Conservation (phyloP, 1,140 invertebrate genomes). For the Geopemphigus sp. region DNA sequence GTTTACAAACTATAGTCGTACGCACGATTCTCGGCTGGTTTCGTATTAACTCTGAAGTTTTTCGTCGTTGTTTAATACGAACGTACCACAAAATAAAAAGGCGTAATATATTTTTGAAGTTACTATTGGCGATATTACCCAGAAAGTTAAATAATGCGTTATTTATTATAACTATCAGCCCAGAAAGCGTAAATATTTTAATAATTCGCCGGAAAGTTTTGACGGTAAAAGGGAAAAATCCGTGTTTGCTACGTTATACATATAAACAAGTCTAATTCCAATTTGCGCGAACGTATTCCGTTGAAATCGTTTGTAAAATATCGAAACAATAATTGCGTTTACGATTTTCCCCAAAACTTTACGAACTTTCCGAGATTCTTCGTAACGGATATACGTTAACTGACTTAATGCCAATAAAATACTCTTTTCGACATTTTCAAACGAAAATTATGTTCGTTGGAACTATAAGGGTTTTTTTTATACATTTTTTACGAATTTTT, state of each 20-base stretch:
- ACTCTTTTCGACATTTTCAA: neutral
- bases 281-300: neutral
- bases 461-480: neutral
- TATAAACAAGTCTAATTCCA: neutral
- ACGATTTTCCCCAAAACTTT: neutral
- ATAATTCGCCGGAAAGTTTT: neutral
- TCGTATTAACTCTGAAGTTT: neutral
- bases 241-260: neutral
- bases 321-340: constrained; percentile 8
- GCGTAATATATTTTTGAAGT: neutral
- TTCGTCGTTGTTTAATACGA: neutral
- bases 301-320: neutral
- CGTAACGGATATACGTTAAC: neutral
- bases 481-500: neutral
- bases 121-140: neutral
- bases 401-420: neutral
- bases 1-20: too few relatives aligned
- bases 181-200: too few relatives aligned
- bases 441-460: neutral
- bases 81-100: neutral
- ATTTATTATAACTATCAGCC: neutral
- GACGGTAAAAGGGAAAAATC: neutral
- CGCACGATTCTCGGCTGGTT: too few relatives aligned
- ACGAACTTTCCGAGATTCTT: neutral
- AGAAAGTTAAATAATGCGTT: neutral